phyloP scores from a whole-genome alignment of 2,113 vertebrate species.

The Chiloscyllium plagiosum region DNA sequence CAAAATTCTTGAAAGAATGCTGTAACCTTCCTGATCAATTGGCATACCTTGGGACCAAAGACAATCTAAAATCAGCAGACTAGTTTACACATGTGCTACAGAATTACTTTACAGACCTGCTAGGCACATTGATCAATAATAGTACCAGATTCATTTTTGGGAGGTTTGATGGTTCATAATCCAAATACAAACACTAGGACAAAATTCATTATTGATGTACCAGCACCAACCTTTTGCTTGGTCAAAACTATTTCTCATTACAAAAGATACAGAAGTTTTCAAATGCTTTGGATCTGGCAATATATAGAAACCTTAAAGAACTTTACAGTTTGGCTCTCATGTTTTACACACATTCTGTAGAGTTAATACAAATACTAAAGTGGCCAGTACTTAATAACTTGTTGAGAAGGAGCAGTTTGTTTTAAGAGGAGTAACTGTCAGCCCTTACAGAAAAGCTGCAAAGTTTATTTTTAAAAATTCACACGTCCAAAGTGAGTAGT shows the following conservation, averaged over 20 bases:
- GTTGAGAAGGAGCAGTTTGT: not conserved
- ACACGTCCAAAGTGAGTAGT: not conserved
- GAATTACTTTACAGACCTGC: not conserved
- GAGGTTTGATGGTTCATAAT: not conserved
- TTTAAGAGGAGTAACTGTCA: not conserved
- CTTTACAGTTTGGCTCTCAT: not conserved
- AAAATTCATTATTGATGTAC: not conserved
- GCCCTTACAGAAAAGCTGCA: not conserved
- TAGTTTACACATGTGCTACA: not conserved
- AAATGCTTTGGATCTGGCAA: not conserved
- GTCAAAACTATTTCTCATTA: not conserved
- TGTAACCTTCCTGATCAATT: not conserved
- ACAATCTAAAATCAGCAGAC: not conserved
- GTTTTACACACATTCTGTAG: not conserved
- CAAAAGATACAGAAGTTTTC: not conserved
- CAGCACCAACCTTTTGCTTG: not conserved
- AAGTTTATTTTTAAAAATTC: not conserved
- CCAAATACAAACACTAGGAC: not conserved
- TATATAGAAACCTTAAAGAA: not conserved
- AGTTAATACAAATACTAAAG: not conserved
- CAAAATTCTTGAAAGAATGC: not conserved
- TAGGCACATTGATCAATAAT: not conserved
- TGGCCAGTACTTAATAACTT: not conserved
- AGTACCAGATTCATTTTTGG: not conserved
- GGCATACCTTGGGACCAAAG: not conserved